Conservation (phyloP, 2,113 vertebrate genomes). For the Elephantulus edwardii region DNA sequence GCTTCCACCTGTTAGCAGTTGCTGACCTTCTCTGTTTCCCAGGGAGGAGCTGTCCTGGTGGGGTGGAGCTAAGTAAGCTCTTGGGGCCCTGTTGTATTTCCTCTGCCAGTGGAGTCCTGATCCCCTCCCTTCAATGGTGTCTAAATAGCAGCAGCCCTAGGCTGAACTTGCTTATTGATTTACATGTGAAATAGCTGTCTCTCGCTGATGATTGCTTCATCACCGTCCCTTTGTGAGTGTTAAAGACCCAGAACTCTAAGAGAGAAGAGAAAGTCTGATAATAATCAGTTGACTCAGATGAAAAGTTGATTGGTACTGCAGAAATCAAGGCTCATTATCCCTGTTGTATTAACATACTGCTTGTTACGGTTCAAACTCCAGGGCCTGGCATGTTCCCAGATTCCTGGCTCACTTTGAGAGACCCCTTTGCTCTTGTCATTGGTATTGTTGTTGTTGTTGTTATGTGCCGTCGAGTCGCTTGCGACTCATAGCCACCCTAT, state of each 20-base stretch:
- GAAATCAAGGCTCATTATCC: background rate
- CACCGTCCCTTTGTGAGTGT: background rate
- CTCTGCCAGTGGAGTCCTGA: background rate
- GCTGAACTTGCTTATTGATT: conserved; percentile 16
- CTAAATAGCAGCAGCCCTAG: background rate
- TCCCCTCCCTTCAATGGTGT: background rate
- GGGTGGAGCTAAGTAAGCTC: background rate
- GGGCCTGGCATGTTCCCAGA: background rate
- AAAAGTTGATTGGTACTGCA: conserved; percentile 28
- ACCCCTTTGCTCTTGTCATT: background rate
- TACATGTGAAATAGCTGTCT: background rate
- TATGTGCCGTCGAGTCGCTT: too few species aligned
- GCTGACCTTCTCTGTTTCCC: background rate
- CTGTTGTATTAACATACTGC: background rate
- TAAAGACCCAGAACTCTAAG: background rate
- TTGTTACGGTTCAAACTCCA: background rate
- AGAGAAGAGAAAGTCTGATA: background rate
- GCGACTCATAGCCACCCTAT: too few species aligned
- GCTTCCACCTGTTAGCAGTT: background rate
- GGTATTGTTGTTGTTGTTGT: too few species aligned
- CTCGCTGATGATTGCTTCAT: background rate
- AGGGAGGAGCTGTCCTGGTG: background rate
- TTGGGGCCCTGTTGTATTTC: background rate
- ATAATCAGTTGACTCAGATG: background rate
- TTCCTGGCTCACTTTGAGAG: background rate